These are phyloP conservation scores for Chrysomela aeneicollis DNA, from an alignment of 2,888 invertebrate genomes.

Conservation along the genomic window DNA sequence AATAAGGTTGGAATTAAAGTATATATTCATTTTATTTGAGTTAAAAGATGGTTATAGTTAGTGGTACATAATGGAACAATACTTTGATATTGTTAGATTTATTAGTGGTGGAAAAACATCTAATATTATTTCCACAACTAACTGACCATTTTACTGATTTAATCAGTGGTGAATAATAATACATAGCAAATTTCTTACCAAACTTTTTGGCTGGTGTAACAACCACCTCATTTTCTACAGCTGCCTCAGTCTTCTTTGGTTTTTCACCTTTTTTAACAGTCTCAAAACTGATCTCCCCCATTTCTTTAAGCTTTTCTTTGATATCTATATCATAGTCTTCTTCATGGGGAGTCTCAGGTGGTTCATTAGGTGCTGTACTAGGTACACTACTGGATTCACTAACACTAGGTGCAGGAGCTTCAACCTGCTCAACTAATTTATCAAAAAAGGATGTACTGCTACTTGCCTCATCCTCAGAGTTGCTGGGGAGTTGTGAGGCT, in stretches of 20 bases:
- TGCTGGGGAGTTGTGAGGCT: slow-evolving; percentile 21
- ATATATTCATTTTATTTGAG: too few species aligned
- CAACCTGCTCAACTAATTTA: slow-evolving; percentile 54
- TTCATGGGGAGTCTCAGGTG: slow-evolving; percentile 43
- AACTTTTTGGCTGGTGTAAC: slow-evolving; percentile 69
- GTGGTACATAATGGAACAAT: too few species aligned
- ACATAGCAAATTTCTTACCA: slow-evolving; percentile 37
- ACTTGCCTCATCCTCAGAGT: slow-evolving; percentile 54
- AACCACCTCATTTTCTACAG: slow-evolving; percentile 80
- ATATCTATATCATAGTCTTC: slow-evolving; percentile 66
- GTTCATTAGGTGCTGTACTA: slow-evolving; percentile 15
- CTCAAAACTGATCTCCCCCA: slow-evolving; percentile 65
- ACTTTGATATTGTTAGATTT: too few species aligned
- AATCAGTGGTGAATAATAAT: too few species aligned
- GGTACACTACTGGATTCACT: slow-evolving; percentile 16
- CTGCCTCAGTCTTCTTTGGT: slow-evolving; percentile 58
- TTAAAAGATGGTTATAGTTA: too few species aligned
- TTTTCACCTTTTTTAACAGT: slow-evolving; percentile 61
- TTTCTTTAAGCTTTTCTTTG: slow-evolving; percentile 70
- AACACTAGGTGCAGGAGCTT: slow-evolving; percentile 34
- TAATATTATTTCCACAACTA: too few species aligned
- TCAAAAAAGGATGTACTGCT: slow-evolving; percentile 58
- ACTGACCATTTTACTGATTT: too few species aligned
- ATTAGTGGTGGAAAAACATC: too few species aligned
- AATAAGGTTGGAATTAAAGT: too few species aligned